A percentile compares a stretch with the other conserved stretches of the same genome.
Conservation (phyloP, 2,113 vertebrate genomes). For the Hirundichthys speculiger region DNA sequence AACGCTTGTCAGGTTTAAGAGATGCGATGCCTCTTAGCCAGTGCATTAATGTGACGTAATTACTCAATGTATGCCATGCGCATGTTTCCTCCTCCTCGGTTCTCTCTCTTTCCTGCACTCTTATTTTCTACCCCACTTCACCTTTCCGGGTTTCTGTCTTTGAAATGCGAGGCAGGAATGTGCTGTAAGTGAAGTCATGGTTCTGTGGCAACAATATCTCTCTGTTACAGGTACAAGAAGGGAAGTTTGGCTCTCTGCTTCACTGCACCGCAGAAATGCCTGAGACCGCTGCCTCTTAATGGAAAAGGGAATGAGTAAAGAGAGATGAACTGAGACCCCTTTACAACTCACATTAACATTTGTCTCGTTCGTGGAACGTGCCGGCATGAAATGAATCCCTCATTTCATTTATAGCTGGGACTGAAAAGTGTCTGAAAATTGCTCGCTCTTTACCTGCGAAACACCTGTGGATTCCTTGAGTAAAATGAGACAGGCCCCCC, state of each 20-base stretch:
- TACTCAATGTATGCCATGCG: conserved; percentile 19
- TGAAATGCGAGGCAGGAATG: conserved; percentile 65
- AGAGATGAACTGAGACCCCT: conserved; percentile 6
- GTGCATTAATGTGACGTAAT: conserved; percentile 2
- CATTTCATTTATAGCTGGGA: conserved; percentile 32
- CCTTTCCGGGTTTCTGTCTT: conserved; percentile 46
- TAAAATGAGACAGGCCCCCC: conserved; percentile 34
- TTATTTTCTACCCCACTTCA: conserved; percentile 19
- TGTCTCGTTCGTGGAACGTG: conserved; percentile 40
- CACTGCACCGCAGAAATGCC: conserved; percentile 55
- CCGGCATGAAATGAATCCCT: conserved; percentile 46
- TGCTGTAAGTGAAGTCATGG: conserved; percentile 51
- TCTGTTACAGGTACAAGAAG: conserved; percentile 53
- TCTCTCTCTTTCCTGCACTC: conserved; percentile 11
- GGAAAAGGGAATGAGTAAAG: conserved; percentile 14
- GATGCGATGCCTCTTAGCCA: background rate
- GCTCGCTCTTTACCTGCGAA: conserved; percentile 11
- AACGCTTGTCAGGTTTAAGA: background rate
- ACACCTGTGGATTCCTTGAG: conserved; percentile 26
- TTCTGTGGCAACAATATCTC: conserved; percentile 60
- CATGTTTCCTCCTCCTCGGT: conserved; percentile 10
- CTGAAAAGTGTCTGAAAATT: conserved; percentile 14
- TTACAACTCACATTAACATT: conserved; percentile 45
- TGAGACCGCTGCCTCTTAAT: conserved; percentile 21
- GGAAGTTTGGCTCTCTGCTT: conserved; percentile 48